These are phyloP conservation scores for Lepus europaeus DNA, from an alignment of 2,113 vertebrate species.

Conservation along the genomic window DNA sequence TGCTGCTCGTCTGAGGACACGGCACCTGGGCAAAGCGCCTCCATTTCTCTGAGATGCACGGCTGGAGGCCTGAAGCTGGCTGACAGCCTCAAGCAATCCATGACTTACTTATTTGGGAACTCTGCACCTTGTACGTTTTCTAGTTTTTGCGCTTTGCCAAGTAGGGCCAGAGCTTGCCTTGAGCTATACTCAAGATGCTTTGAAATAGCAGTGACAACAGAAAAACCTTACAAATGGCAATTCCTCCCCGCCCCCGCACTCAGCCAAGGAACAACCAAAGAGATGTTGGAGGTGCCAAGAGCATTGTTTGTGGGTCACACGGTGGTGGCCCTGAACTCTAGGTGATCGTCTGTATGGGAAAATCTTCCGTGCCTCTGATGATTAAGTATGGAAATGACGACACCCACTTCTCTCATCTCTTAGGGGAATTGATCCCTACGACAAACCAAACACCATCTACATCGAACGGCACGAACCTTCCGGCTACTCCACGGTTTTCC, in stretches of 20 bases:
- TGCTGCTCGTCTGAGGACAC: neutral
- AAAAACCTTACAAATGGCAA: neutral
- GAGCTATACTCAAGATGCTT: neutral
- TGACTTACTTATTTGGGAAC: neutral
- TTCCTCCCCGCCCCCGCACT: neutral
- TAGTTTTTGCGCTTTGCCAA: neutral
- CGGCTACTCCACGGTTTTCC: conserved; percentile 93
- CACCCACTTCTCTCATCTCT: neutral
- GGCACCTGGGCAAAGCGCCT: neutral
- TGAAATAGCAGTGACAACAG: neutral
- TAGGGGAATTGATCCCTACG: conserved; percentile 96
- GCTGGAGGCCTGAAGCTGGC: neutral
- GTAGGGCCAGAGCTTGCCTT: neutral
- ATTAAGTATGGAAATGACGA: neutral
- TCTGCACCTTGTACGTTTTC: neutral
- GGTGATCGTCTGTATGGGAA: neutral
- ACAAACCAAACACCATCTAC: conserved; percentile 93
- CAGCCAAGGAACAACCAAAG: neutral
- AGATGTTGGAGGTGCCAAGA: neutral
- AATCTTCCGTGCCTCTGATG: neutral
- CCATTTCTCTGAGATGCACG: neutral
- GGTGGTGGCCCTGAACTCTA: neutral
- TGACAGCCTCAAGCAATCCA: neutral
- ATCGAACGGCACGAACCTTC: conserved; percentile 96
- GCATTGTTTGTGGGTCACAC: neutral